These are phyloP conservation scores for Pelvicachromis taeniatus DNA, from an alignment of 2,113 vertebrate species.

Conservation along the genomic window DNA sequence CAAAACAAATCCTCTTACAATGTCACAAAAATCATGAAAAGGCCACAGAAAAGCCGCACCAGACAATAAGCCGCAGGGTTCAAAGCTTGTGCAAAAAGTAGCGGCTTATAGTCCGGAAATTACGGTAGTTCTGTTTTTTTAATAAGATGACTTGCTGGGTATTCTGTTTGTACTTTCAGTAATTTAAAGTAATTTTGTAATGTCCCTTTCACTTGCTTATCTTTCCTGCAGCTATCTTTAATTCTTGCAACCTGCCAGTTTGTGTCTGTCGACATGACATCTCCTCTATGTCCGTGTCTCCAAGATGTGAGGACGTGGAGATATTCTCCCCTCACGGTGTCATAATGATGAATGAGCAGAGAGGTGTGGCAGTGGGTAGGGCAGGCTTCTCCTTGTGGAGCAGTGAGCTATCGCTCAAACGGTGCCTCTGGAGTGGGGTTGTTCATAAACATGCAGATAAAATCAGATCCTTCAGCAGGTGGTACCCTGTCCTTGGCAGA, in stretches of 20 bases:
- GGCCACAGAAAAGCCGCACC: too few species aligned
- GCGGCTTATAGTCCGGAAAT: too few species aligned
- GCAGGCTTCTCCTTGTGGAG: conserved; percentile 46
- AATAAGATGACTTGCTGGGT: background rate
- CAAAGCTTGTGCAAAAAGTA: too few species aligned
- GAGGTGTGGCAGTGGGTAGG: conserved; percentile 60
- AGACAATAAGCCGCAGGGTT: too few species aligned
- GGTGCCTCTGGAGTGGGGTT: conserved; percentile 42
- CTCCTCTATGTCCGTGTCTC: background rate
- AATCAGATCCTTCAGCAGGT: conserved; percentile 69
- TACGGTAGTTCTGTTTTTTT: background rate
- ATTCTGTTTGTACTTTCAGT: background rate
- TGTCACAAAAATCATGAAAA: too few species aligned
- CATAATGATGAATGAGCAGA: conserved; percentile 62
- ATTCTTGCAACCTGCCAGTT: conserved; percentile 15
- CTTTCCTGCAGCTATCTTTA: background rate
- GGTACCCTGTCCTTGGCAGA: conserved; percentile 68
- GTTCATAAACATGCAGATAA: conserved; percentile 71
- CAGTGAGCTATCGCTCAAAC: conserved; percentile 52
- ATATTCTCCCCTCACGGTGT: conserved; percentile 28
- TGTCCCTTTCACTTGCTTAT: background rate
- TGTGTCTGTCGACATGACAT: background rate
- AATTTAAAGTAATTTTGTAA: background rate
- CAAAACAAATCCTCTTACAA: too few species aligned
- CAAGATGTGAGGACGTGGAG: conserved; percentile 17